phyloP scores from a whole-genome alignment of 2,797 vertebrate genomes.

The Arnoldichthys spilopterus region DNA sequence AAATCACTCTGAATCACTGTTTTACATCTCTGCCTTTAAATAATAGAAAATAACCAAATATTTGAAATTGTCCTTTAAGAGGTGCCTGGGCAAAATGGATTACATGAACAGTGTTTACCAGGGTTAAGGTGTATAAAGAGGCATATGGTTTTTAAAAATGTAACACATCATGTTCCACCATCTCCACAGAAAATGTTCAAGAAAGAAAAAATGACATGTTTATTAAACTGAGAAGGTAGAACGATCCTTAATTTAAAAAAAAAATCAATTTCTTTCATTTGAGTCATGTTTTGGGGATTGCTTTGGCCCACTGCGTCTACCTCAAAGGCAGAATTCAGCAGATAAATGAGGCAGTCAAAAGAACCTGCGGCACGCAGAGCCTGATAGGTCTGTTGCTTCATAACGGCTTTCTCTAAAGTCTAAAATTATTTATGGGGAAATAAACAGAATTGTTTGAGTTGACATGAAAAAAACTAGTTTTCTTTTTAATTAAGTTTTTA shows the following conservation, averaged over 20 bases:
- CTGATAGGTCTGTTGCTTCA: constrained; percentile 33
- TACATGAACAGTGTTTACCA: neutral
- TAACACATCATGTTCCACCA: neutral
- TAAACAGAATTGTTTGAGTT: constrained; percentile 19
- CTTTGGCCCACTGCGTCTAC: constrained; percentile 26
- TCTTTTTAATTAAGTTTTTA: constrained; percentile 5
- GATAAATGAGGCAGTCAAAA: constrained; percentile 37
- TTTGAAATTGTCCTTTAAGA: neutral
- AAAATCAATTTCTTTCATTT: constrained; percentile 22
- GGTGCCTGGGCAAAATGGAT: neutral
- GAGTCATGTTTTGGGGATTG: constrained; percentile 40
- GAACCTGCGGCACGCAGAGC: constrained; percentile 31
- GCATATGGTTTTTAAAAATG: neutral
- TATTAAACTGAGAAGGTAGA: neutral
- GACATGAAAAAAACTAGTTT: constrained; percentile 9
- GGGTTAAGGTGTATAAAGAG: neutral
- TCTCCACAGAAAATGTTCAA: neutral
- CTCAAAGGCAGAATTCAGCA: constrained; percentile 36
- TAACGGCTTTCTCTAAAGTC: constrained; percentile 25
- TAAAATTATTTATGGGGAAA: constrained; percentile 29
- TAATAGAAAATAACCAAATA: no score
- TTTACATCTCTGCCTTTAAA: no score
- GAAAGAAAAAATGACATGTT: neutral
- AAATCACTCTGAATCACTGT: no score
- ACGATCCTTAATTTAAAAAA: constrained; percentile 27